A percentile compares a stretch with the other conserved stretches of the same genome.
phyloP scores from a whole-genome alignment of 2,797 vertebrate genomes.

The Apogon talboti region DNA sequence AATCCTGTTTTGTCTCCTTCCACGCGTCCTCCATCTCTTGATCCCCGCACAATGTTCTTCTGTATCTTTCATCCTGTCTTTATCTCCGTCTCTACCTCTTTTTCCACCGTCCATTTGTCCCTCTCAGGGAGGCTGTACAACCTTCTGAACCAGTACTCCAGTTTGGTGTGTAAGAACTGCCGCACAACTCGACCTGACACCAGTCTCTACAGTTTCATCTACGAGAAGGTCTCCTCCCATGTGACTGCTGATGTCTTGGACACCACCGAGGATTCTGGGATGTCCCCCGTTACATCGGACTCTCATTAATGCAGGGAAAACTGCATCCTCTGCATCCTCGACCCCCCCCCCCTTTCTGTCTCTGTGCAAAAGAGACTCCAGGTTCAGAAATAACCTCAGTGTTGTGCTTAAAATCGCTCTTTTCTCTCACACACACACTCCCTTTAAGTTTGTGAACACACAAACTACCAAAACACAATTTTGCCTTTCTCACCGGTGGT shows the following conservation, averaged over 20 bases:
- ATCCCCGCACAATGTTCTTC: neutral
- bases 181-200: slow-evolving; percentile 84
- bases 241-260: slow-evolving; percentile 45
- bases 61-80: neutral
- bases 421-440: slow-evolving; percentile 55
- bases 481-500: slow-evolving; percentile 74
- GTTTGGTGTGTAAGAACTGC: slow-evolving; percentile 88
- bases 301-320: slow-evolving; percentile 63
- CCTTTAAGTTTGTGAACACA: slow-evolving; percentile 74
- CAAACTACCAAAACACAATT: slow-evolving; percentile 76
- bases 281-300: slow-evolving; percentile 58
- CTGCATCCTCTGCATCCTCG: slow-evolving; percentile 6
- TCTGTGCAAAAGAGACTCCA: slow-evolving; percentile 42
- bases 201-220: slow-evolving; percentile 92
- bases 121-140: slow-evolving; percentile 87
- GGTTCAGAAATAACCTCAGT: slow-evolving; percentile 55
- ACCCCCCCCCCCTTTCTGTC: neutral
- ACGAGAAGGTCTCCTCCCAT: slow-evolving; percentile 78
- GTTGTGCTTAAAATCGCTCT: slow-evolving; percentile 56
- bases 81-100: neutral
- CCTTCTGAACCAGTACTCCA: slow-evolving; percentile 89
- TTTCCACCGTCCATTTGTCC: slow-evolving; percentile 27
- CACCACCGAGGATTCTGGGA: slow-evolving; percentile 58
- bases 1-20: slow-evolving; percentile 17
- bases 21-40: slow-evolving; percentile 20